These are phyloP conservation scores for Pectinophora gossypiella DNA, from an alignment of 1,140 invertebrate genomes.

Conservation along the genomic window DNA sequence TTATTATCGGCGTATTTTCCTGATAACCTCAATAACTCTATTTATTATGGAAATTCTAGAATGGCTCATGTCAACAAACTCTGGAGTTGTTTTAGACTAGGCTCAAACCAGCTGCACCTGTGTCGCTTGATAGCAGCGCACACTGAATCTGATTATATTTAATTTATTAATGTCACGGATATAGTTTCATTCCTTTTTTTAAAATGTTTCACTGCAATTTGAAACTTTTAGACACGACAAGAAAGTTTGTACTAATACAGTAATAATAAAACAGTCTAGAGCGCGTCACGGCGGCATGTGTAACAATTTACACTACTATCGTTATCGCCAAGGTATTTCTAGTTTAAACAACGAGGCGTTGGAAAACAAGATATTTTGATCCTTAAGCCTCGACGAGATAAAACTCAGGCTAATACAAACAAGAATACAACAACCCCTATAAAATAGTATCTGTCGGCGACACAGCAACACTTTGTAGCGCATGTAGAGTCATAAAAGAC, in stretches of 20 bases:
- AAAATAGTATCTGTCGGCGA: too few species aligned
- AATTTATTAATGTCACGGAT: too few species aligned
- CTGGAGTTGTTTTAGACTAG: too few species aligned
- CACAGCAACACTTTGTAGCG: too few species aligned
- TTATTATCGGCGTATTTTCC: slow-evolving; percentile 18
- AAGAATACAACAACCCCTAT: slow-evolving; percentile 8
- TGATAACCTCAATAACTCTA: slow-evolving; percentile 33
- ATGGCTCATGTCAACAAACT: not conserved
- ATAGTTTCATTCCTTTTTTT: too few species aligned
- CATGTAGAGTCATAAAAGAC: too few species aligned
- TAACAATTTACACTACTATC: not conserved
- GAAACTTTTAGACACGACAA: too few species aligned
- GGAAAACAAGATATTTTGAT: slow-evolving; percentile 48
- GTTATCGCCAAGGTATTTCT: slow-evolving; percentile 45
- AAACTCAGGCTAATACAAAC: slow-evolving; percentile 20
- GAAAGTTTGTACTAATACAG: not conserved
- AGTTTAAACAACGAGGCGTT: slow-evolving; percentile 45
- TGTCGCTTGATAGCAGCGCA: too few species aligned
- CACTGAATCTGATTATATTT: too few species aligned
- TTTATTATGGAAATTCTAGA: not conserved
- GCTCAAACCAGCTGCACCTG: too few species aligned
- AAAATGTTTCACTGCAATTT: too few species aligned
- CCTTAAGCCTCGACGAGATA: slow-evolving; percentile 31
- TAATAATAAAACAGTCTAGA: not conserved
- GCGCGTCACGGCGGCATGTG: not conserved